These are phyloP conservation scores for Matsumyia berberina DNA, from an alignment of 2,888 invertebrate genomes.

Conservation along the genomic window DNA sequence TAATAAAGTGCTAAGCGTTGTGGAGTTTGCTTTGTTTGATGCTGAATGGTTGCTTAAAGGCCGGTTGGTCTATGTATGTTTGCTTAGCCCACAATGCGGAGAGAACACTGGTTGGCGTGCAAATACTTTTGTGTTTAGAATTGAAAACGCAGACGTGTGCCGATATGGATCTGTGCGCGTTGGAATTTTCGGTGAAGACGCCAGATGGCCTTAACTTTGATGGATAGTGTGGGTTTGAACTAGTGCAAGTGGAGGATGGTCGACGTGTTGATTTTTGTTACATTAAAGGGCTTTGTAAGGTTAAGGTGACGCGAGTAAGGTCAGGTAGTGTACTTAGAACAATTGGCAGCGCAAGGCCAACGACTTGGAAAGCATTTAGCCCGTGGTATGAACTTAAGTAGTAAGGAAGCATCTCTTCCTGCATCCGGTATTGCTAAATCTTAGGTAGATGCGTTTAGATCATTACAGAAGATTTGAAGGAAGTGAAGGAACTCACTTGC, in stretches of 20 bases:
- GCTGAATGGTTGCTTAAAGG: slow-evolving; percentile 8
- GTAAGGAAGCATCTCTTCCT: neutral
- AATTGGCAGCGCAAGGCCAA: slow-evolving; percentile 3
- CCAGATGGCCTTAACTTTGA: slow-evolving; percentile 14
- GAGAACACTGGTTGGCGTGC: slow-evolving; percentile 15
- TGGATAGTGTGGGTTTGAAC: slow-evolving; percentile 15
- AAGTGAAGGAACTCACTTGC: too few relatives aligned
- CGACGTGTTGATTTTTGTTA: neutral
- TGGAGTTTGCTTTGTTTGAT: slow-evolving; percentile 5
- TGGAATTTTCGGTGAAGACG: slow-evolving; percentile 7
- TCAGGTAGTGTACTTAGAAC: neutral
- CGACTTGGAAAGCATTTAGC: neutral
- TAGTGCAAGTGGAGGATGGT: slow-evolving; percentile 22
- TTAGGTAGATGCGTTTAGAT: too few relatives aligned
- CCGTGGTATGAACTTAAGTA: neutral
- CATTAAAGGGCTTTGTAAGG: slow-evolving; percentile 11
- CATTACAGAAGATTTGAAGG: too few relatives aligned
- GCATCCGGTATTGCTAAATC: neutral
- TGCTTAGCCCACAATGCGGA: neutral
- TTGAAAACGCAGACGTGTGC: neutral
- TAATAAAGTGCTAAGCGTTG: slow-evolving; percentile 21
- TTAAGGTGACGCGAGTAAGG: neutral
- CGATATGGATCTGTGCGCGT: slow-evolving; percentile 8
- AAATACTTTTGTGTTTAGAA: slow-evolving; percentile 30
- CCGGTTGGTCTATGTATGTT: slow-evolving; percentile 2